Base-by-base conservation (phyloP, 2,888 invertebrate species). In the Eristalis tenax region DNA sequence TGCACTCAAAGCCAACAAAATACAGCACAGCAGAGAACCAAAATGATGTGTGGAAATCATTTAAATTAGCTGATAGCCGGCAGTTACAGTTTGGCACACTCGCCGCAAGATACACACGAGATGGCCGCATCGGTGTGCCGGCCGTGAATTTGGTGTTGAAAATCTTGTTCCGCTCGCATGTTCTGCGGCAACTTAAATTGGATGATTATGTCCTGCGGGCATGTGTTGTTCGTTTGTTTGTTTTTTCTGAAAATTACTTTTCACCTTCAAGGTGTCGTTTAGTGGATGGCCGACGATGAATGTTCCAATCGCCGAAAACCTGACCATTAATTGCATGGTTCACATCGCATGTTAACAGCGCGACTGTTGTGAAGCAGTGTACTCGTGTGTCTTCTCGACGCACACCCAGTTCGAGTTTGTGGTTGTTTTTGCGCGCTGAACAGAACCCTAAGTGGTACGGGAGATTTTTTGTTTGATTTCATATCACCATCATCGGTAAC, bases 21-120 rank as follows among this genome's bases (percentile, higher is more conserved):
- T 35, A 56, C 22, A 28, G 32, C 15, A 35, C 18, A 13, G 4
- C 64, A 28, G n/a, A 63, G 22, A 15, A 18, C 26, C 26, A 11
- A 26, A 26, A 40, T 23, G 57, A 71, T 65, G 78, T 79, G 78
- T 79, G 78, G 78, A 79, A 70, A 79, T 65, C 71, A 71, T 79
- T 65, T 43, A 71, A 79, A 71, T 79, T 71, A 79, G 71, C 71
- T 40, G 70, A 79, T 70, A 18, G 50, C 50, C 8, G 50, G 50
- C 50, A 18, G 50, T 50, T 8, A 8, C 6, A 18, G 61, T 50
- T 61, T 8, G 61, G 59, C 28, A 63, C 56, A 6, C 50, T 50
- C 61, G 66, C 66, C 28, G 26, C 38, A n/a, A 65, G 74, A 77
- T 77, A 63, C 63, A 69, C 38, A 43, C 22, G 10, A 69, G 59